phyloP scores from a whole-genome alignment of 2,797 vertebrate species.

The Taeniopygia guttata region DNA sequence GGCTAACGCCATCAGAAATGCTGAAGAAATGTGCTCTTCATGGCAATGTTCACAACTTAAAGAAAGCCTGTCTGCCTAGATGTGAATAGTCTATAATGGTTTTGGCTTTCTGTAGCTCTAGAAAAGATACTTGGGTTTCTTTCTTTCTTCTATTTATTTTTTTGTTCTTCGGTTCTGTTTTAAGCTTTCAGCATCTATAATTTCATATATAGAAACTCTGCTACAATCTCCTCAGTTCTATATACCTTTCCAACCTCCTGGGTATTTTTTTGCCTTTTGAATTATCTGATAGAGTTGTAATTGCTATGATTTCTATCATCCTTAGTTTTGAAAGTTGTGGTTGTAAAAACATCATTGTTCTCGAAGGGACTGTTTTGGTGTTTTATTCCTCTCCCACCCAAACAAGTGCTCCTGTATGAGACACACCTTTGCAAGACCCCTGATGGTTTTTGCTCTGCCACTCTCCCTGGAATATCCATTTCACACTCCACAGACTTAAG shows the following conservation, averaged over 20 bases:
- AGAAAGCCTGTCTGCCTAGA: not conserved
- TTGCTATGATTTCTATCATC: not conserved
- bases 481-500: not conserved
- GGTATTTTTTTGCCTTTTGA: not conserved
- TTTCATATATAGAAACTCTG: not conserved
- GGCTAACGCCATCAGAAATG: not conserved
- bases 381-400: not conserved
- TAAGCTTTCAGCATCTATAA: not conserved
- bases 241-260: rapidly evolving
- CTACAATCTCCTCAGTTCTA: not conserved
- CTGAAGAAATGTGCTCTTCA: not conserved
- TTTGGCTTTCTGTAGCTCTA: not conserved
- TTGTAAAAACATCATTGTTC: not conserved
- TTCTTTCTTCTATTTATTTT: too few species aligned
- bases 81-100: not conserved
- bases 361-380: not conserved
- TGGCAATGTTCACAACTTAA: not conserved
- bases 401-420: not conserved
- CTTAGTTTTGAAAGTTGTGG: not conserved
- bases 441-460: not conserved
- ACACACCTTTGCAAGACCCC: not conserved
- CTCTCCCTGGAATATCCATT: not conserved
- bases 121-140: not conserved
- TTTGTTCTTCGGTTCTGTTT: rapidly evolving
- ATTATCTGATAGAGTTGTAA: not conserved